Conservation (phyloP, 1,140 invertebrate species). For the Drosophila arizonae region DNA sequence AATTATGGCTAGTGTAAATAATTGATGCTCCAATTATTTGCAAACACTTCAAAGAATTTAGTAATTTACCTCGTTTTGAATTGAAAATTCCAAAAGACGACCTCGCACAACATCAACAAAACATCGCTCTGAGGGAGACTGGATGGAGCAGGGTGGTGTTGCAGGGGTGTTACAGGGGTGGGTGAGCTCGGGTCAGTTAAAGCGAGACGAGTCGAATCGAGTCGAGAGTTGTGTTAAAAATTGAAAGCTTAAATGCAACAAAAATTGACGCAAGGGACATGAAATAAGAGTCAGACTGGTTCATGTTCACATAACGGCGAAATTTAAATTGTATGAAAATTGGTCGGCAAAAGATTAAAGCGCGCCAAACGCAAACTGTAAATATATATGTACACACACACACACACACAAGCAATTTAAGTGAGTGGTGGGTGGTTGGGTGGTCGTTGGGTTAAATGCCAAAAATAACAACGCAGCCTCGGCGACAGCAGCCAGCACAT, state of each 20-base stretch:
- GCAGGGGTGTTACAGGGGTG: constrained; percentile 6
- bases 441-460: constrained; percentile 66
- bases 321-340: constrained; percentile 72
- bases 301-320: constrained; percentile 19
- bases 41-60: constrained; percentile 3
- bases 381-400: not conserved
- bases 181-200: constrained; percentile 52
- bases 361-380: constrained; percentile 15
- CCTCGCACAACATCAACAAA: constrained; percentile 56
- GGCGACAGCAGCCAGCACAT: constrained; percentile 58
- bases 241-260: constrained; percentile 64
- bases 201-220: constrained; percentile 18
- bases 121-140: not conserved
- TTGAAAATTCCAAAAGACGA: constrained; percentile 46
- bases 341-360: constrained; percentile 71
- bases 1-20: not conserved
- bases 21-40: not conserved
- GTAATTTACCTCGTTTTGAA: constrained; percentile 13
- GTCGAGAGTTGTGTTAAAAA: constrained; percentile 21
- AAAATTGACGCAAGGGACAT: constrained; percentile 35
- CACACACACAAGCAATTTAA: constrained; percentile 56
- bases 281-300: constrained; percentile 18
- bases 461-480: constrained; percentile 75
- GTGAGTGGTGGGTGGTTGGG: constrained; percentile 49
- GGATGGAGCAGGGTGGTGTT: not conserved